Evolutionary conservation across 2,113 vertebrate species (phyloP), one percentile per base, ranked within the genome.

Genomic region (Cyanoliseus patagonus): DNA sequence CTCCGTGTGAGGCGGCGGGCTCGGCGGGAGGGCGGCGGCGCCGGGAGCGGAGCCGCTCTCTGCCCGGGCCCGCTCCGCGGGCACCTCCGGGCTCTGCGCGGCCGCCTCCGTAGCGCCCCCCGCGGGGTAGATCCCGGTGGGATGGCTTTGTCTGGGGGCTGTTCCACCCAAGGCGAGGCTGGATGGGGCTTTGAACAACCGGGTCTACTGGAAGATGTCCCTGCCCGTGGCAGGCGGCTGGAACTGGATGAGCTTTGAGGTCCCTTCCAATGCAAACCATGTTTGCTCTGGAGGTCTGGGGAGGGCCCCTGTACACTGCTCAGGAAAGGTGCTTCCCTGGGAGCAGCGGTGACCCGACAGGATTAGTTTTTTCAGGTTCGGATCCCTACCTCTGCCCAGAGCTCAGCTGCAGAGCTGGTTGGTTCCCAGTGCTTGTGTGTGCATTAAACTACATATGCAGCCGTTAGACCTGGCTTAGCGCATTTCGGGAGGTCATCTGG

Each of bases 371-470:
- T 18, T 16, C 52, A 4, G 27, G 25, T 51, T 67, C 49, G 0
- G 31, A 5, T 39, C 55, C 55, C 41, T 39, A 39, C 13, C 31
- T n/a, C 63, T 3, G 0, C 4, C 0, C 5, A 9, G 14, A 75
- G 61, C 46, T 75, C 39, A 3, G 62, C 79, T 33, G 91, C 52
- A 30, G 88, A 28, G 67, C 52, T 8, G n/a, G 24, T 39, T 67
- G 44, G 14, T 72, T 59, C 49, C 55, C 62, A 7, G 47, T 19
- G 16, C 6, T 4, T 73, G 25, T 55, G 41, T 11, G 0, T 14
- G 14, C 20, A 1, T 25, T 19, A 51, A 63, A 35, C 37, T 17
- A 11, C 28, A 8, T 31, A 1, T 3, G 0, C 19, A 9, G 0
- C n/a, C 4, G 2, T 59, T 17, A 83, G 20, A 16, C 7, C 19